Evolutionary conservation across 1,140 invertebrate genomes (phyloP).

Genomic region (Eumaeus atala): DNA sequence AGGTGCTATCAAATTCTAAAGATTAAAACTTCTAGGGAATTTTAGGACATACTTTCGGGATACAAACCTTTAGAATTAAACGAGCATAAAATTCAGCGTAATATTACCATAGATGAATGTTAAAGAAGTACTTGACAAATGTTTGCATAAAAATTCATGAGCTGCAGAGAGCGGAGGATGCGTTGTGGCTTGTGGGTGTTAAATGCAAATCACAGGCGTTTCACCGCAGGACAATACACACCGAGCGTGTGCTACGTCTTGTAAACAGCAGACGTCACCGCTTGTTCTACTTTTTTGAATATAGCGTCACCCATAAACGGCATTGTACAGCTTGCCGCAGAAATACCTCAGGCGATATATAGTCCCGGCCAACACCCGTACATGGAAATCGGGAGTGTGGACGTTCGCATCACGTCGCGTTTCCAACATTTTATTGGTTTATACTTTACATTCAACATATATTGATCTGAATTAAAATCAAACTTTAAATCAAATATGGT

Average conservation of each 20-base stretch:
- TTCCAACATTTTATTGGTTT: slow-evolving; percentile 33
- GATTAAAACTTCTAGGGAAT: no score
- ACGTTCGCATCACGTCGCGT: slow-evolving; percentile 38
- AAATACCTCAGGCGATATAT: slow-evolving; percentile 58
- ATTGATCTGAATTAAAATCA: not conserved
- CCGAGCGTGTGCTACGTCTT: slow-evolving; percentile 53
- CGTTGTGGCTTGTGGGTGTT: slow-evolving; percentile 51
- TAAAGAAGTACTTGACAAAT: slow-evolving; percentile 7
- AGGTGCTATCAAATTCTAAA: no score
- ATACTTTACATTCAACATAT: not conserved
- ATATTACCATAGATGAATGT: slow-evolving; percentile 8
- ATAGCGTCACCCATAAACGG: slow-evolving; percentile 63
- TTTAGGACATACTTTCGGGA: no score
- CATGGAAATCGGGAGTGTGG: slow-evolving; percentile 46
- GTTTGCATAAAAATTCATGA: slow-evolving; percentile 40
- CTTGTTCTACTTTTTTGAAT: slow-evolving; percentile 72
- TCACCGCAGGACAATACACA: slow-evolving; percentile 66
- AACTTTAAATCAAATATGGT: not conserved
- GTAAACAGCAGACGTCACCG: slow-evolving; percentile 61
- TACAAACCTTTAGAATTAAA: no score
- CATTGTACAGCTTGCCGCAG: slow-evolving; percentile 56
- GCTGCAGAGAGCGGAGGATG: slow-evolving; percentile 25
- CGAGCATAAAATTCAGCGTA: not conserved
- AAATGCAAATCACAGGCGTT: slow-evolving; percentile 65
- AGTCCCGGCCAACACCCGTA: slow-evolving; percentile 53